Base-by-base conservation (phyloP, 2,888 invertebrate species). In the Oxystoma pomonae region DNA sequence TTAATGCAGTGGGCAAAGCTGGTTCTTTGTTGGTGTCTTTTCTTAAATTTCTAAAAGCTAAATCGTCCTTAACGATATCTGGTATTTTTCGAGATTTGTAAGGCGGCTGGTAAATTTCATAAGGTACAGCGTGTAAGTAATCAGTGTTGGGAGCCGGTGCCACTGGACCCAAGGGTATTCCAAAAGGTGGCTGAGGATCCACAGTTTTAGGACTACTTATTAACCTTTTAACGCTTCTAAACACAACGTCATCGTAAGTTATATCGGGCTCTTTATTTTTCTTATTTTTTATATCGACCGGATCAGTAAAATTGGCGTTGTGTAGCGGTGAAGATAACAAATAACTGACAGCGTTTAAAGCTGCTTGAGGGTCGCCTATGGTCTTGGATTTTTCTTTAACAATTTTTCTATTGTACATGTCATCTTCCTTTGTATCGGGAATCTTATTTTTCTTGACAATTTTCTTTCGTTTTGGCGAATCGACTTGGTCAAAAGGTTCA, bases 181-280 rank as follows among this genome's bases (percentile, higher is more conserved):
- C 95, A 77, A 96, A 96, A 1, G 91, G 94, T 50, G 92, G 94
- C 75, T 95, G 95, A 16, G 90, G 91, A 60, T 94, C 94, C 1
- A 86, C 75, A 3, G 90, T 85, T 77, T 88, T 90, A 53, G 87
- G 79, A 57, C 85, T 85, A 75, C 87, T 88, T 72, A 93, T 94
- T 9, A 90, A 88, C 76, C 90, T 87, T 73, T 89, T 89, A 65
- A 92, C 86, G 74, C 87, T 92, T 70, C 94, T 85, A 76, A 89
- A 93, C 35, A 91, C 89, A 9, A 94, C 90, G 78, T 95, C 95
- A 75, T 95, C 95, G 62, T 87, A 83, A 9, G 91, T 88, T 16
- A 92, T 83, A 79, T 95, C 92, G 1, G 94, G 94, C 75, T 93
- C 93, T 57, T 85, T 86, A 56, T 74, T 74, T 20, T 69, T 68